Evolutionary conservation across 1,140 invertebrate species (phyloP), one percentile per base, ranked within the genome.

Genomic region (Atta texana): DNA sequence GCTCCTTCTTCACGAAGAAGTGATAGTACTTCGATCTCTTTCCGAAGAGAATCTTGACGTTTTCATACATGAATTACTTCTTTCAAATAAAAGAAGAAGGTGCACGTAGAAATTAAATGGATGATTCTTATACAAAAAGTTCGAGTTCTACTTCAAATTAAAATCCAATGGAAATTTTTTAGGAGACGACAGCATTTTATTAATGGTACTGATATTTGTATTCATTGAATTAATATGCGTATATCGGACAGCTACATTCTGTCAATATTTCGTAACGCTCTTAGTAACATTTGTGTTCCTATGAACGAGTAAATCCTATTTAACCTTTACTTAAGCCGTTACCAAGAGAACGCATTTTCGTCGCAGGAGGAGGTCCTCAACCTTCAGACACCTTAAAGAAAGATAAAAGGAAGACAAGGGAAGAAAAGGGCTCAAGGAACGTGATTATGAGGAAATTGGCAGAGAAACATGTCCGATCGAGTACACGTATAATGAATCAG

Each of bases 401-500:
- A 75, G 18, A 74, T 63, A 75, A 84, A 84, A 74, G 31, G 31
- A 61, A 72, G 6, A 59, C 21, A 80, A 53, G 31, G 34, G 24
- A n/a, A 12, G 3, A 64, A 77, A 51, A 64, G 34, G 63, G 53
- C 51, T 55, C 6, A 34, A 63, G 31, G 51, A 74, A 74, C 77
- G 78, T 64, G 78, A 64, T n/a, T 7, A 24, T 63, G 55, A 74
- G 21, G 63, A 81, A 74, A 84, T 74, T 84, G 69, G 55, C 16
- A 59, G 53, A 55, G 51, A 24, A 31, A 31, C 3, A 31, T 12
- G 24, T 49, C 16, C 24, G 55, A 10, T 44, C 21, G 24, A 7
- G 55, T 69, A 18, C 80, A 84, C 69, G 80, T 84, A 84, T 55
- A 59, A 59, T 55, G 85, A 72, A 82, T 81, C 69, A 72, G 63